Evolutionary conservation across 2,113 vertebrate genomes (phyloP).

Genomic region (Tauraco erythrolophus): DNA sequence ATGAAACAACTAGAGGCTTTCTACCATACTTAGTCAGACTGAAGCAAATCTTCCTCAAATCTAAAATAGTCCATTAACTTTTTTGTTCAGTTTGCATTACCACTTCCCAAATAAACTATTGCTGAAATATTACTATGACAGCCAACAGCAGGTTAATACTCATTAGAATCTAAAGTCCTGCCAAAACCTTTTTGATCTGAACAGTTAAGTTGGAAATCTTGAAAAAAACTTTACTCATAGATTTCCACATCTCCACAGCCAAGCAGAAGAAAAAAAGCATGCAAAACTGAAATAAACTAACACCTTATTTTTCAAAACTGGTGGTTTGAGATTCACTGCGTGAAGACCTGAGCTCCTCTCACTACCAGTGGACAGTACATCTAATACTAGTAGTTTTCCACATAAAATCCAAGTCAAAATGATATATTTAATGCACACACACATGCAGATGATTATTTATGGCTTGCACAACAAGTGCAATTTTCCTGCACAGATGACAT

Average conservation of each 20-base stretch:
- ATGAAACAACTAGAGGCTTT: background rate
- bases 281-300: background rate
- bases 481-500: background rate
- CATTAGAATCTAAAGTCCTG: background rate
- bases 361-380: background rate
- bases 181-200: background rate
- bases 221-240: background rate
- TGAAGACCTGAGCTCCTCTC: background rate
- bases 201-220: background rate
- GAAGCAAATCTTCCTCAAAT: background rate
- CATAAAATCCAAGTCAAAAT: background rate
- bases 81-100: background rate
- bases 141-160: background rate
- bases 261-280: background rate
- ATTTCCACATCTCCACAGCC: background rate
- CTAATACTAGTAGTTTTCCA: background rate
- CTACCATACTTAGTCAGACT: background rate
- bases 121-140: background rate
- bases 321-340: background rate
- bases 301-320: background rate
- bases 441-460: background rate
- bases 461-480: background rate
- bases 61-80: background rate
- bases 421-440: background rate
- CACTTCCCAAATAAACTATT: background rate